Percentiles rank a stretch among this genome's conserved stretches.
Evolutionary conservation across 2,797 vertebrate genomes (phyloP).

Genomic region (Alca torda): DNA sequence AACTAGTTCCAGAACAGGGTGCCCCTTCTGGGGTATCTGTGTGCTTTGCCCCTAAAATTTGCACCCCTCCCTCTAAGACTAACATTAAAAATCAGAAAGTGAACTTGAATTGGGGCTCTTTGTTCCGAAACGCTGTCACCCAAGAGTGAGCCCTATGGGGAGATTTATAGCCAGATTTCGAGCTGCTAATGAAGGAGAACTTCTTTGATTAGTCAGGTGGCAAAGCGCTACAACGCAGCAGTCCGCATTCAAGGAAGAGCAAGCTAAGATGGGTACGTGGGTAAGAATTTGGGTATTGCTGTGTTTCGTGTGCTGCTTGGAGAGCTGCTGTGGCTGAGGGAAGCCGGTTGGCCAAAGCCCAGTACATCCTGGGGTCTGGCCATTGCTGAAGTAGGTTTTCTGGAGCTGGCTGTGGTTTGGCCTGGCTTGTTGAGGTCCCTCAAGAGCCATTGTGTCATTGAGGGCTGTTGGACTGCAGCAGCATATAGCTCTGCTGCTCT

Average conservation of each 20-base stretch:
- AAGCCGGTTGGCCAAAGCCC: background rate
- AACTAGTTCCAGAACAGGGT: slow-evolving; percentile 12
- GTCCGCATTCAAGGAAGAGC: background rate
- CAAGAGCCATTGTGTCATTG: background rate
- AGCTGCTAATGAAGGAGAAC: background rate
- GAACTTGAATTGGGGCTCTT: slow-evolving; percentile 8
- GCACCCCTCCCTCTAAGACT: background rate
- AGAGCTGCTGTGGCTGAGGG: background rate
- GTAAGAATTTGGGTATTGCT: background rate
- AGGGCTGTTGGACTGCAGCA: background rate
- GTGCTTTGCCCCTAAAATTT: slow-evolving; percentile 11
- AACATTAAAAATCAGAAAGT: background rate
- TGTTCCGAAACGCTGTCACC: slow-evolving; percentile 17
- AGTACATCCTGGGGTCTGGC: background rate
- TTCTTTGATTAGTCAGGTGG: background rate
- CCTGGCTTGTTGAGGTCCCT: background rate
- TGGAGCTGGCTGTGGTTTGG: background rate
- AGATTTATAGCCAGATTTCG: background rate
- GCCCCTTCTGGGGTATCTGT: background rate
- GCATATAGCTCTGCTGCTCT: background rate
- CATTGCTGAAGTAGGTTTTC: background rate
- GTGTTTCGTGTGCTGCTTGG: accelerated
- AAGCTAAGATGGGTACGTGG: accelerated
- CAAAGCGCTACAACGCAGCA: background rate
- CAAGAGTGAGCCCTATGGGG: background rate